Conservation (phyloP, 2,888 invertebrate species). For the Drosophila melanosoma region DNA sequence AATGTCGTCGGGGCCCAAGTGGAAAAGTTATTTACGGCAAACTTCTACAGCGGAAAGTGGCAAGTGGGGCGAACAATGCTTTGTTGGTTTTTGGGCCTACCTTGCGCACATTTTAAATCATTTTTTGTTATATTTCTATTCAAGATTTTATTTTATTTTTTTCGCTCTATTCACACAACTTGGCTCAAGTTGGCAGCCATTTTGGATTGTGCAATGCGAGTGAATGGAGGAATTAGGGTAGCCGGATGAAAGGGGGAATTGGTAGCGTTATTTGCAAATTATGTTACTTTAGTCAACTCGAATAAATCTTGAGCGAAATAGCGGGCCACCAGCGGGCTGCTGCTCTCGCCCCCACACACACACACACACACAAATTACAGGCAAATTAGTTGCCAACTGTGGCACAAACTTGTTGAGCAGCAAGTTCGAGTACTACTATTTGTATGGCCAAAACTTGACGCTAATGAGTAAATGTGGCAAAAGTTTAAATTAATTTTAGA, state of each 20-base stretch:
- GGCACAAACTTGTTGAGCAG: slow-evolving; percentile 69
- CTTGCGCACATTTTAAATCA: slow-evolving; percentile 66
- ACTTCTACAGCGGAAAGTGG: slow-evolving; percentile 25
- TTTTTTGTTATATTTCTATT: slow-evolving; percentile 37
- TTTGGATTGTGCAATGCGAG: slow-evolving; percentile 47
- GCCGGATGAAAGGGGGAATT: slow-evolving; percentile 11
- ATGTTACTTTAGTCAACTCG: slow-evolving; percentile 75
- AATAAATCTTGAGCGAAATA: slow-evolving; percentile 64
- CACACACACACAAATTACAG: slow-evolving; percentile 69
- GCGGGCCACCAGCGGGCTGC: slow-evolving; percentile 13
- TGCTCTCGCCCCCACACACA: slow-evolving; percentile 56
- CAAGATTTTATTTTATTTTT: slow-evolving; percentile 10
- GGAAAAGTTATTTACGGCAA: slow-evolving; percentile 69
- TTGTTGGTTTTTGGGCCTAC: slow-evolving; percentile 42
- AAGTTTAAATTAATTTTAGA: slow-evolving; percentile 76
- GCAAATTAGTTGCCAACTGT: slow-evolving; percentile 66
- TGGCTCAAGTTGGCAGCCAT: slow-evolving; percentile 40
- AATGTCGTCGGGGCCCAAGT: slow-evolving; percentile 37
- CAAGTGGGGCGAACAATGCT: slow-evolving; percentile 4
- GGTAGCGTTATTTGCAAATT: slow-evolving; percentile 65
- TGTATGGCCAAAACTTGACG: slow-evolving; percentile 57
- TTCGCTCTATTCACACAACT: slow-evolving; percentile 1
- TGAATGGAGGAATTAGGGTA: slow-evolving; percentile 15
- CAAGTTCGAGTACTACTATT: slow-evolving; percentile 47
- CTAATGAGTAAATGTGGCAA: slow-evolving; percentile 78